Percentiles rank a stretch among this genome's conserved stretches.
phyloP scores from a whole-genome alignment of 1,140 invertebrate genomes.

The Aricia agestis region DNA sequence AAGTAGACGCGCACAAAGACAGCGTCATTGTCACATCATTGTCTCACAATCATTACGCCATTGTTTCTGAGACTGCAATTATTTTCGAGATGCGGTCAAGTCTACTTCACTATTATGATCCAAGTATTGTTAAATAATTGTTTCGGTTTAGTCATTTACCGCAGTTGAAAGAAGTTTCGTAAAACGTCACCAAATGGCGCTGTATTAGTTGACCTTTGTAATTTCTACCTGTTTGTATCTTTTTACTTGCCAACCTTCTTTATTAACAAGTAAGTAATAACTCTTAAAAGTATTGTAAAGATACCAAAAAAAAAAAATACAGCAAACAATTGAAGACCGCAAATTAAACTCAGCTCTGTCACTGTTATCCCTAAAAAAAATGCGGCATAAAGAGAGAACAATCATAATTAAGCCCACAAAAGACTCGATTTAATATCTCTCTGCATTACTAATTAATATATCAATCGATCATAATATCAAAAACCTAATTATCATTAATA shows the following conservation, averaged over 20 bases:
- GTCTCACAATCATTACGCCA: constrained; percentile 15
- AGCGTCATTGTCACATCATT: constrained; percentile 25
- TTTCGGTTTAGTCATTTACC: background rate
- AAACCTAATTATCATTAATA: constrained; percentile 18
- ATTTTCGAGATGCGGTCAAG: constrained; percentile 9
- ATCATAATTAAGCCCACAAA: constrained; percentile 30
- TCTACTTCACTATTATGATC: background rate
- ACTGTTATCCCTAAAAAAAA: too few species aligned
- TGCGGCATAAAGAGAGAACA: background rate
- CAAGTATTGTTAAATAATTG: background rate
- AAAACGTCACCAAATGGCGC: too few species aligned
- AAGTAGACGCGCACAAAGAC: constrained; percentile 22
- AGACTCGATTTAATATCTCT: constrained; percentile 30
- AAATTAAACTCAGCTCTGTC: too few species aligned
- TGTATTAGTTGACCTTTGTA: too few species aligned
- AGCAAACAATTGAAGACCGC: too few species aligned
- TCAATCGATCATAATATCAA: constrained; percentile 25
- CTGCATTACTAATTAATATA: constrained; percentile 24
- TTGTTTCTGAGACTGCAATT: constrained; percentile 7
- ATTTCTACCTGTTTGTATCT: too few species aligned
- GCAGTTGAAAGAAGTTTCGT: too few species aligned
- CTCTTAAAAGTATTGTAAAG: too few species aligned
- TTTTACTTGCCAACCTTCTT: too few species aligned
- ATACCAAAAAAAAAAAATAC: too few species aligned
- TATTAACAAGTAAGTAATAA: too few species aligned